Base-by-base conservation (phyloP, 2,797 vertebrate species). In the Cuniculus paca region DNA sequence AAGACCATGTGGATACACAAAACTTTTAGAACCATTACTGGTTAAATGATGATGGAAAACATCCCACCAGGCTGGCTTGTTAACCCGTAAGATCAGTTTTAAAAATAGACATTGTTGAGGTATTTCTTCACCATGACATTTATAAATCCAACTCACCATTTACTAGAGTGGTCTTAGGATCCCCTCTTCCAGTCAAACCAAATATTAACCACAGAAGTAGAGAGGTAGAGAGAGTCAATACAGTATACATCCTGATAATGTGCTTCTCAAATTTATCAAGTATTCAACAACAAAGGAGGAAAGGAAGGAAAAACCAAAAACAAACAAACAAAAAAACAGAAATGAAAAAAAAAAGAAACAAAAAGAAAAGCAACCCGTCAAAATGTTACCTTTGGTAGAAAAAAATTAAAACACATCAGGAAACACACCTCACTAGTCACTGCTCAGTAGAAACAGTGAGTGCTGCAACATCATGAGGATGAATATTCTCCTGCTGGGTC, bases 1-100 rank as follows among this genome's bases (percentile, higher is more conserved):
- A 99, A 97, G 99, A 99, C 99, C 99, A 98, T 99, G 98, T 98
- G 99, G 98, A 98, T 98, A 99, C 98, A 98, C 98, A 98, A 98
- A 98, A 97, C 98, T 98, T 98, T 99, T 99, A 98, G 98, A 98
- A 98, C 96, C 98, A 99, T 98, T 98, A 97, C 54, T 98, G 98
- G 98, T 99, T 98, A 98, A 98, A 98, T 96, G 97, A 97, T 98
- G 98, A 98, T 98, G 98, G 98, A 99, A 98, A 98, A 98, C 98
- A 98, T 98, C 97, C 97, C 90, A 98, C 98, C 98, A 99, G 97
- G 98, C 98, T 98, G 98, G 98, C 98, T 98, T 90, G 98, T 98
- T 98, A 98, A 99, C 99, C 99, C 98, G 98, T 99, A 99, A 98
- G 98, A 98, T 98, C 98, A 98, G 97, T 98, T 97, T 98, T 97